These are phyloP conservation scores for Neoarius graeffei DNA, from an alignment of 2,113 vertebrate genomes.

Conservation along the genomic window DNA sequence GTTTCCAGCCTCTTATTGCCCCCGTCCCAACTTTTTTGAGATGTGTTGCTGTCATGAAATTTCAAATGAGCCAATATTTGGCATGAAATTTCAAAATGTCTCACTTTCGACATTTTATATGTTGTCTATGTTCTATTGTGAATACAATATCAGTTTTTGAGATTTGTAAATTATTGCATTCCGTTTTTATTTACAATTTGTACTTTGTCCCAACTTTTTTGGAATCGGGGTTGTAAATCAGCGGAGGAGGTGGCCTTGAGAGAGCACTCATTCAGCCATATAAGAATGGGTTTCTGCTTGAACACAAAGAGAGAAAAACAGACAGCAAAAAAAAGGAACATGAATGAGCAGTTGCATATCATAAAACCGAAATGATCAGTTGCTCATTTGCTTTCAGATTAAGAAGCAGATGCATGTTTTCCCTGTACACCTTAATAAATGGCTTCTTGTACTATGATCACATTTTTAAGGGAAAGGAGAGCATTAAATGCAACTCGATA, in stretches of 20 bases:
- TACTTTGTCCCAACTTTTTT: too few relatives aligned
- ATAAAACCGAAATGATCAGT: conserved; percentile 2
- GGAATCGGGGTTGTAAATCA: too few relatives aligned
- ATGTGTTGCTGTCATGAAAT: too few relatives aligned
- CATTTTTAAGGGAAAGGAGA: background rate
- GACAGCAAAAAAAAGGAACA: background rate
- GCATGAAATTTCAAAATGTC: too few relatives aligned
- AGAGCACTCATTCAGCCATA: conserved; percentile 25
- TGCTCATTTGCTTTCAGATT: background rate
- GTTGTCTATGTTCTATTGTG: too few relatives aligned
- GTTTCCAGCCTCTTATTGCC: too few relatives aligned
- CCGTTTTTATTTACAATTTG: too few relatives aligned
- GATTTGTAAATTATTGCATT: too few relatives aligned
- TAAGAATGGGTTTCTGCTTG: background rate
- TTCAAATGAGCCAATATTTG: too few relatives aligned
- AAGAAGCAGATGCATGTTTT: background rate
- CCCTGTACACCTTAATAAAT: background rate
- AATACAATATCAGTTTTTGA: too few relatives aligned
- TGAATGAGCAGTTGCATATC: background rate
- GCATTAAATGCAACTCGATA: background rate
- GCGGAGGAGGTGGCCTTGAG: conserved; percentile 51
- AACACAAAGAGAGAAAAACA: conserved; percentile 24
- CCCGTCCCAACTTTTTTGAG: too few relatives aligned
- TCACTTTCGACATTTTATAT: too few relatives aligned
- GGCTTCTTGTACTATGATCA: background rate